Base-by-base conservation (phyloP, 2,113 vertebrate genomes). In the Python bivittatus region DNA sequence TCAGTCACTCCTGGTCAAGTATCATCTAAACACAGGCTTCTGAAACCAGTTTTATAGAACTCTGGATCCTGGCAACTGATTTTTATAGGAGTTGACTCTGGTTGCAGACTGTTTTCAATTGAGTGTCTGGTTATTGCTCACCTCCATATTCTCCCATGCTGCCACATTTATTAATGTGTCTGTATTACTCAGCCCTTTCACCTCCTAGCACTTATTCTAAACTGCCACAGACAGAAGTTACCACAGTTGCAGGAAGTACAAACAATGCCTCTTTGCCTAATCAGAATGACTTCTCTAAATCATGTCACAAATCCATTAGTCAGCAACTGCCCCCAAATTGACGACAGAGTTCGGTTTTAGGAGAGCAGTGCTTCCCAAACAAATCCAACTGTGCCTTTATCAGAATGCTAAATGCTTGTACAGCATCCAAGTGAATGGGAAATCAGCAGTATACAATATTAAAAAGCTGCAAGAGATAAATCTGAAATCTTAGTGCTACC, bases 191-290 rank as follows among this genome's bases (percentile, higher is more conserved):
- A 86, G 68, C 53, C 90, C 93, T 95, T 91, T 94, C 91, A 15
- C 86, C 90, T 60, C 88, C 94, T 53, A 93, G 61, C 91, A 91
- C 85, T 95, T 96, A 93, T 94, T 93, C 91, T 92, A 93, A 95
- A 91, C 91, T 88, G 94, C 33, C 91, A 92, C 58, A 93, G 93
- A 94, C 94, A 96, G 93, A 91, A 92, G 20, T 11, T 17, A 5
- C 53, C 64, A 91, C 92, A 92, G 89, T 83, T 94, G 92, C 95
- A 95, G 96, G 94, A 96, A 95, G 94, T 90, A 93, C 89, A 92
- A 92, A 96, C 93, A 79, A 96, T 86, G 60, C 38, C 53, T 89
- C 38, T 89, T 89, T 42, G 93, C 93, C 94, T 72, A 52, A 84
- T 95, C 91, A 56, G 68, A 93, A 94, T 83, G 17, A 79, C 93